These are phyloP conservation scores for Meteorus colon DNA, from an alignment of 2,888 invertebrate genomes.

Conservation along the genomic window DNA sequence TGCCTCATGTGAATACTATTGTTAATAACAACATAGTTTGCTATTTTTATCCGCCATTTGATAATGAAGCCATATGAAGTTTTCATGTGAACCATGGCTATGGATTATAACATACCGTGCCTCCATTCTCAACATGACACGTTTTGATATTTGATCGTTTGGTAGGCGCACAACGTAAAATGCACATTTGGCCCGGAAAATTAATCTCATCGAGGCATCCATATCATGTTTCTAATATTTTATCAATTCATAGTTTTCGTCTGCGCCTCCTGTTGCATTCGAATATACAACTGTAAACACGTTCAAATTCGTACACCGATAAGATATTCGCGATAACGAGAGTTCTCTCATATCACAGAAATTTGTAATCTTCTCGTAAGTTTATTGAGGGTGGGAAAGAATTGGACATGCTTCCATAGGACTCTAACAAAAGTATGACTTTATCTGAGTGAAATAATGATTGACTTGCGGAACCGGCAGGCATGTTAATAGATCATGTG, in stretches of 20 bases:
- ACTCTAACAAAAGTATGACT: background rate
- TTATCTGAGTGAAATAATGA: background rate
- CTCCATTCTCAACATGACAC: background rate
- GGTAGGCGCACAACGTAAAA: too few species aligned
- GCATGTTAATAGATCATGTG: slow-evolving; percentile 52
- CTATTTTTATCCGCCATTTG: background rate
- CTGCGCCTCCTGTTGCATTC: slow-evolving; percentile 17
- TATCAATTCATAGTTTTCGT: background rate
- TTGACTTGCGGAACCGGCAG: background rate
- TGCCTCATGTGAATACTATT: background rate
- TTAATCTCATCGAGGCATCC: background rate
- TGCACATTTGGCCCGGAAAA: background rate
- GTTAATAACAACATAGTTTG: background rate
- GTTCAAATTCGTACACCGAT: background rate
- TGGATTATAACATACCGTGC: background rate
- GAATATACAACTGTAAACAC: background rate
- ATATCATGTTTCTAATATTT: background rate
- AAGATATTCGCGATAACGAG: background rate
- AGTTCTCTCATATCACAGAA: background rate
- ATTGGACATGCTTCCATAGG: too few species aligned
- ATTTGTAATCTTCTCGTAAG: background rate
- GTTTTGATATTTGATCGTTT: too few species aligned
- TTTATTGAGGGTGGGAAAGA: background rate
- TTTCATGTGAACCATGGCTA: background rate
- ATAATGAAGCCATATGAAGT: background rate